Evolutionary conservation across 2,113 vertebrate genomes (phyloP), one percentile per base, ranked within the genome.

Genomic region (Piliocolobus tephrosceles): DNA sequence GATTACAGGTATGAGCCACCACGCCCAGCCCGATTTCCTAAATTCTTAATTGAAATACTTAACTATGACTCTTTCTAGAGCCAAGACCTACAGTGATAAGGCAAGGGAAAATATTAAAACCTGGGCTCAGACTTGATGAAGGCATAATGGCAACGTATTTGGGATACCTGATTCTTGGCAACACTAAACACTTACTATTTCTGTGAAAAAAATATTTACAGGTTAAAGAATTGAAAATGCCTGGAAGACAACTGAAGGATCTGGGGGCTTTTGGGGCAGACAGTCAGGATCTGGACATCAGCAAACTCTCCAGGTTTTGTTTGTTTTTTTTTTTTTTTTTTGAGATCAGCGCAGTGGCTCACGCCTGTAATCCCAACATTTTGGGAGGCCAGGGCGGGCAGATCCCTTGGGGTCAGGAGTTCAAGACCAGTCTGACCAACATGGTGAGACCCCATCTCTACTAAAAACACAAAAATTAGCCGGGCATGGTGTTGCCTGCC

Each of bases 151-250:
- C 52, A 80, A 64, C 35, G 14, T 80, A 80, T 88, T 92, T 66
- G 16, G 66, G 89, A 40, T 38, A 66, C 40, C 52, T 79, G 58
- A 87, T 75, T 92, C 43, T 89, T 91, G 61, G 18, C 68, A 94
- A 50, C 23, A 32, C 23, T 79, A 90, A 97, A 96, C 30, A 16
- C 50, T 68, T 75, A 8, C 90, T 90, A 93, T 88, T 96, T 92
- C 76, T 75, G 30, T 86, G 38, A 90, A 38, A 80, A 79, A 79
- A 88, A 38, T 40, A 38, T 40, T 68, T 76, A 87, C 32, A 85
- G 12, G 76, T 35, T 30, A 61, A 96, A 83, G 86, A 79, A 80
- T 23, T 68, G 23, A 38, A 87, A 83, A 80, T 91, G 50, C 40
- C 27, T 81, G 32, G 45, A 84, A 93, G 61, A 79, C 30, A 85